phyloP scores from a whole-genome alignment of 2,888 invertebrate species.

The Trissonchulus sp. region DNA sequence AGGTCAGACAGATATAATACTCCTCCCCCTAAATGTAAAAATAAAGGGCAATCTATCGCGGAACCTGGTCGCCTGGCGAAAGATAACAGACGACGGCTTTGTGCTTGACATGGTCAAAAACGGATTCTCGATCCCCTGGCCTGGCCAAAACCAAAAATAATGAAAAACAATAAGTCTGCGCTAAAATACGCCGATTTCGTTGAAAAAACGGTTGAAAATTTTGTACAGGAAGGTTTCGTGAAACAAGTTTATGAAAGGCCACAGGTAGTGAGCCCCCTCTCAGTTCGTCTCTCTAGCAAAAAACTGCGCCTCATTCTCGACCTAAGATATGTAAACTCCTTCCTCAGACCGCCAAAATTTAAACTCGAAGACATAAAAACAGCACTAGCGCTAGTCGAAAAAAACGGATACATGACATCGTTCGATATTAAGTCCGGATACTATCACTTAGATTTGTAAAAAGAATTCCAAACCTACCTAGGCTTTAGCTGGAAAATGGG shows the following conservation, averaged over 20 bases:
- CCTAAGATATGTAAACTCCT: slow-evolving; percentile 5
- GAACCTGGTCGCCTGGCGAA: no score
- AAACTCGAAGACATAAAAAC: background rate
- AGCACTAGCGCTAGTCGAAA: background rate
- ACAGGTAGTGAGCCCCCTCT: background rate
- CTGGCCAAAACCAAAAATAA: no score
- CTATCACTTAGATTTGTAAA: slow-evolving; percentile 8
- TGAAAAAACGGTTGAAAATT: no score
- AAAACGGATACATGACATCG: background rate
- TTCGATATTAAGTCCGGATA: slow-evolving; percentile 16
- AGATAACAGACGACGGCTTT: no score
- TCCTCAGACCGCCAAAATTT: background rate
- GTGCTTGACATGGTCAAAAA: no score
- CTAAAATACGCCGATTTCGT: no score
- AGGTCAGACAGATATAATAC: no score
- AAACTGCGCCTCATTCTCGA: slow-evolving; percentile 2
- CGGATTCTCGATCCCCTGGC: no score
- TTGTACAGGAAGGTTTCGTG: no score
- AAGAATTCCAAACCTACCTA: background rate
- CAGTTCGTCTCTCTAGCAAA: background rate
- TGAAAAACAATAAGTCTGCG: no score
- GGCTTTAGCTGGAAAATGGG: background rate
- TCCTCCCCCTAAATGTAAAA: no score
- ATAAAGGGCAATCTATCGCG: no score
- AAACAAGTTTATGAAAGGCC: background rate